Evolutionary conservation across 2,113 vertebrate species (phyloP).

Genomic region (Okapia johnstoni): DNA sequence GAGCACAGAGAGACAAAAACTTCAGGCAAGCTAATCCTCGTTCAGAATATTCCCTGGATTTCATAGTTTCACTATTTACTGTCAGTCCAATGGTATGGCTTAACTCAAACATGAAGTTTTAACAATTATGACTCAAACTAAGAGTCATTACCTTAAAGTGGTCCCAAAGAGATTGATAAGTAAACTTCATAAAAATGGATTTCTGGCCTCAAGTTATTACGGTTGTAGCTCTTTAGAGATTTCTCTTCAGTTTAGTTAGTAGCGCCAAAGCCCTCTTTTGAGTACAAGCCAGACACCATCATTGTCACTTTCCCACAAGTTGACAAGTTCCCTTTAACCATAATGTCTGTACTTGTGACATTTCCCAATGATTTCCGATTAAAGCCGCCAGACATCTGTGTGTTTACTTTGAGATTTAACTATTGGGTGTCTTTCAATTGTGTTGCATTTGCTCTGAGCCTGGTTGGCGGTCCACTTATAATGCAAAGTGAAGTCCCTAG

Average conservation of each 20-base stretch:
- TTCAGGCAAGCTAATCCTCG: neutral
- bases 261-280: neutral
- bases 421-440: neutral
- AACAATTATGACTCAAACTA: slow-evolving; percentile 33
- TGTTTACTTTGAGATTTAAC: slow-evolving; percentile 40
- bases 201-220: neutral
- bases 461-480: neutral
- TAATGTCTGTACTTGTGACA: slow-evolving; percentile 23
- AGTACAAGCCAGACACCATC: neutral
- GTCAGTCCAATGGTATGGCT: neutral
- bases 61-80: neutral
- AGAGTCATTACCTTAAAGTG: neutral
- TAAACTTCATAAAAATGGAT: neutral
- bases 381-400: slow-evolving; percentile 55
- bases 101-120: neutral
- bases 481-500: slow-evolving; percentile 54
- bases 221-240: neutral
- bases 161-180: neutral
- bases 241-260: neutral
- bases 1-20: neutral
- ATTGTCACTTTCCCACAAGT: neutral
- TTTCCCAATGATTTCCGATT: slow-evolving; percentile 37
- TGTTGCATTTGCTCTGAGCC: slow-evolving; percentile 9
- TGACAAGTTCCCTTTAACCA: slow-evolving; percentile 54
- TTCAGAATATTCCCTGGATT: neutral